Evolutionary conservation across 2,888 invertebrate genomes (phyloP).

Genomic region (Andrena dorsata): DNA sequence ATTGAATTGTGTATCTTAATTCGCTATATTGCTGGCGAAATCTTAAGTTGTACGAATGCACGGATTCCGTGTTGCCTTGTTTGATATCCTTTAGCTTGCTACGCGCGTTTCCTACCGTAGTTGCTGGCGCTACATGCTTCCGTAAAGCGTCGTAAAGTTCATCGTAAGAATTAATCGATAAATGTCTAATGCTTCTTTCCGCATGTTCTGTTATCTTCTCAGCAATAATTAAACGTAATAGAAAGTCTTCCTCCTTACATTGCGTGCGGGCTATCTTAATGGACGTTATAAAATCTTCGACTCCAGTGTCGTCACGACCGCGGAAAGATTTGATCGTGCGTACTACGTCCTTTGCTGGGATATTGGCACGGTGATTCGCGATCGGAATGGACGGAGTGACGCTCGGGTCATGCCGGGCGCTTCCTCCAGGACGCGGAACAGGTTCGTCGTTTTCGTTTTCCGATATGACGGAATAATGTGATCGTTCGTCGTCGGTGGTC

Average conservation of each 20-base stretch:
- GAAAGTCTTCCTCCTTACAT: neutral
- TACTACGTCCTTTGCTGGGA: too few relatives aligned
- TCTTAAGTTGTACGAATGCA: neutral
- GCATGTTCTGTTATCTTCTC: neutral
- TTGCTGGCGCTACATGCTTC: neutral
- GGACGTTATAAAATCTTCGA: slow-evolving; percentile 1
- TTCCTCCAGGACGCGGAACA: too few relatives aligned
- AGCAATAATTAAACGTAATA: neutral
- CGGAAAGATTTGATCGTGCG: too few relatives aligned
- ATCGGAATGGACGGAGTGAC: too few relatives aligned
- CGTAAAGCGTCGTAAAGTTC: slow-evolving; percentile 5
- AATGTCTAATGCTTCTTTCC: neutral
- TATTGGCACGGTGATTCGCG: too few relatives aligned
- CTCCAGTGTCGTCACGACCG: slow-evolving; percentile 2
- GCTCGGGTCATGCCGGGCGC: too few relatives aligned
- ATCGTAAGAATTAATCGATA: slow-evolving; percentile 2
- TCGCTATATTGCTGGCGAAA: neutral
- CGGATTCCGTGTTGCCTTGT: neutral
- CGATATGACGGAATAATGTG: too few relatives aligned
- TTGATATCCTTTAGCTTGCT: neutral
- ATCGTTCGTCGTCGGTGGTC: too few relatives aligned
- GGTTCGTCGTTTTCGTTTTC: too few relatives aligned
- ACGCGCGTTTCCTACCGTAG: neutral
- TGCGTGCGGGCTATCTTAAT: neutral
- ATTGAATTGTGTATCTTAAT: slow-evolving; percentile 6